These are phyloP conservation scores for Luperina nickerlii DNA, from an alignment of 2,888 invertebrate genomes.

Conservation along the genomic window DNA sequence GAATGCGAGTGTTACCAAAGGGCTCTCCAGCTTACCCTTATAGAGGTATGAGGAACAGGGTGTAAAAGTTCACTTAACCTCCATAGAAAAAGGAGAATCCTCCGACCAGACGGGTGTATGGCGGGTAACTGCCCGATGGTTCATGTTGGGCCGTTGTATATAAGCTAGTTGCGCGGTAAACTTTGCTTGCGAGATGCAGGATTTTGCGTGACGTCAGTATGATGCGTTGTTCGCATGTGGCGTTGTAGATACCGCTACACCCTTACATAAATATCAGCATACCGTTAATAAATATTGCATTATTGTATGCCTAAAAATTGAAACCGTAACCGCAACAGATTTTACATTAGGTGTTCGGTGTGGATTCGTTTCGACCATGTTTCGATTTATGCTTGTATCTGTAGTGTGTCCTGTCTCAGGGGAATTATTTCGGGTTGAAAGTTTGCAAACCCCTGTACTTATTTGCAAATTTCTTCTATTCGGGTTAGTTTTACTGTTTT, in stretches of 20 bases:
- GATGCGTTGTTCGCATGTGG: no score
- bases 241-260: no score
- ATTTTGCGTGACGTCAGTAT: no score
- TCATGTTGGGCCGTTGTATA: no score
- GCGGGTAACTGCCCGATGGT: no score
- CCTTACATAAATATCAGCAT: no score
- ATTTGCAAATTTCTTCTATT: constrained; percentile 23
- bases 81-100: no score
- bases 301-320: not conserved
- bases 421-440: constrained; percentile 17
- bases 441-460: constrained; percentile 2
- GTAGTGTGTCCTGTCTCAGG: not conserved
- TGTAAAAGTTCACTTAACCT: no score
- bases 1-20: not conserved
- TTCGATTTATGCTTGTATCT: not conserved
- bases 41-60: no score
- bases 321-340: not conserved
- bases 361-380: not conserved
- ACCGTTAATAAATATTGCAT: not conserved
- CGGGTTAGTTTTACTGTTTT: constrained; percentile 9
- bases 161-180: no score
- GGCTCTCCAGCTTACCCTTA: not conserved
- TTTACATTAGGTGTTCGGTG: not conserved
- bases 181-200: no score
- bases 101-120: no score